phyloP scores from a whole-genome alignment of 2,888 invertebrate species.

The Tortricodes alternella region DNA sequence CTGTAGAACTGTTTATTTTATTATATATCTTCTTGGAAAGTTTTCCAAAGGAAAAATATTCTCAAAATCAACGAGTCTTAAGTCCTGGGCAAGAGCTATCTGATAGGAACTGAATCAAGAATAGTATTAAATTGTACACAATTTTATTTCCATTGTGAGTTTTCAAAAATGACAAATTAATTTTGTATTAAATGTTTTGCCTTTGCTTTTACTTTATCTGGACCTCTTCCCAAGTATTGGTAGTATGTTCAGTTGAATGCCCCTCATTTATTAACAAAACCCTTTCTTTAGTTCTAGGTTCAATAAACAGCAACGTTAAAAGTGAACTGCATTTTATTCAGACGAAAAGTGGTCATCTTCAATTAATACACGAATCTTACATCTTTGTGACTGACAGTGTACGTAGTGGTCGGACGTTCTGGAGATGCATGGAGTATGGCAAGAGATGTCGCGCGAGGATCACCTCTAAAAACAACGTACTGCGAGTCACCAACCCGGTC shows the following conservation, averaged over 20 bases:
- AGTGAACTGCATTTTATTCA: slow-evolving; percentile 77
- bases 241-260: not conserved
- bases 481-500: slow-evolving; percentile 72
- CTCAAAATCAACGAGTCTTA: too few species aligned
- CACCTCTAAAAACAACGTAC: slow-evolving; percentile 73
- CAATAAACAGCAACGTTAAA: slow-evolving; percentile 57
- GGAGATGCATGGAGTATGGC: slow-evolving; percentile 79
- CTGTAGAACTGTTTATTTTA: too few species aligned
- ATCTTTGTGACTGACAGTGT: slow-evolving; percentile 79
- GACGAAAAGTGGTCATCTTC: slow-evolving; percentile 76
- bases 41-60: too few species aligned
- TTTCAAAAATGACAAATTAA: not conserved
- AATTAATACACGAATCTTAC: slow-evolving; percentile 74
- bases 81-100: too few species aligned
- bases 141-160: too few species aligned
- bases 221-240: not conserved
- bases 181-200: too few species aligned
- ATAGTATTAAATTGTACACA: too few species aligned
- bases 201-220: not conserved
- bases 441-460: slow-evolving; percentile 77
- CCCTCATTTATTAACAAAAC: not conserved
- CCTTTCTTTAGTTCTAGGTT: slow-evolving; percentile 61
- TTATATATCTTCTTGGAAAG: too few species aligned
- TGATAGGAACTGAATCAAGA: too few species aligned
- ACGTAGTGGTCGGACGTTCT: slow-evolving; percentile 75